Percentiles rank a stretch among this genome's conserved stretches.
Conservation (phyloP, 1,140 invertebrate genomes). For the Adoxophyes honmai region DNA sequence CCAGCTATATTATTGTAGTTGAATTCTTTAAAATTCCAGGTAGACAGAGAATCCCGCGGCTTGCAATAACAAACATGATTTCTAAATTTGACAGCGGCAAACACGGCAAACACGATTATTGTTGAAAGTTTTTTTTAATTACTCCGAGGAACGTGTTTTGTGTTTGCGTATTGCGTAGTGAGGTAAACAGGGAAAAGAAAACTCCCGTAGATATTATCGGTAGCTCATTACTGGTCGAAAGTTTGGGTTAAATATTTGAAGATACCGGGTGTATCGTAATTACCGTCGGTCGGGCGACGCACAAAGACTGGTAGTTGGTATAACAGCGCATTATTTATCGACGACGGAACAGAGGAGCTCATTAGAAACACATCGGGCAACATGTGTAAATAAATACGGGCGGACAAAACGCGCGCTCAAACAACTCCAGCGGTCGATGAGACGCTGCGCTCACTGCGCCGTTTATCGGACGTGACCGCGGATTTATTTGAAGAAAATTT, state of each 20-base stretch:
- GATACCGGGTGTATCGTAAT: slow-evolving; percentile 57
- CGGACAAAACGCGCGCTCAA: slow-evolving; percentile 37
- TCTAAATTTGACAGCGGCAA: slow-evolving; percentile 35
- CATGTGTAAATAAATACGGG: slow-evolving; percentile 69
- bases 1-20: slow-evolving; percentile 50
- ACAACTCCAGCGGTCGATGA: slow-evolving; percentile 47
- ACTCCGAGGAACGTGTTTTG: slow-evolving; percentile 37
- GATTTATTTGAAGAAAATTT: too few relatives aligned
- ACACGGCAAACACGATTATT: slow-evolving; percentile 41
- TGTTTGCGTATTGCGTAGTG: slow-evolving; percentile 29
- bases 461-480: slow-evolving; percentile 10
- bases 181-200: slow-evolving; percentile 63
- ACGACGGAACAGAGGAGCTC: slow-evolving; percentile 47
- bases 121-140: slow-evolving; percentile 38
- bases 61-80: slow-evolving; percentile 44
- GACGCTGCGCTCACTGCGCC: slow-evolving; percentile 14
- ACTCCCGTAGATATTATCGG: slow-evolving; percentile 50
- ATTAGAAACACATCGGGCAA: slow-evolving; percentile 67
- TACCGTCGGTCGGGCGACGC: slow-evolving; percentile 41
- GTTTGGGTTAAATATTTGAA: slow-evolving; percentile 72
- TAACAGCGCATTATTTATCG: slow-evolving; percentile 57
- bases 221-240: slow-evolving; percentile 72
- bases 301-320: slow-evolving; percentile 70
- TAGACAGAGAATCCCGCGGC: slow-evolving; percentile 33
- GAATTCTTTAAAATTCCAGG: slow-evolving; percentile 49